phyloP scores from a whole-genome alignment of 1,140 invertebrate genomes.

The Cherax destructor region DNA sequence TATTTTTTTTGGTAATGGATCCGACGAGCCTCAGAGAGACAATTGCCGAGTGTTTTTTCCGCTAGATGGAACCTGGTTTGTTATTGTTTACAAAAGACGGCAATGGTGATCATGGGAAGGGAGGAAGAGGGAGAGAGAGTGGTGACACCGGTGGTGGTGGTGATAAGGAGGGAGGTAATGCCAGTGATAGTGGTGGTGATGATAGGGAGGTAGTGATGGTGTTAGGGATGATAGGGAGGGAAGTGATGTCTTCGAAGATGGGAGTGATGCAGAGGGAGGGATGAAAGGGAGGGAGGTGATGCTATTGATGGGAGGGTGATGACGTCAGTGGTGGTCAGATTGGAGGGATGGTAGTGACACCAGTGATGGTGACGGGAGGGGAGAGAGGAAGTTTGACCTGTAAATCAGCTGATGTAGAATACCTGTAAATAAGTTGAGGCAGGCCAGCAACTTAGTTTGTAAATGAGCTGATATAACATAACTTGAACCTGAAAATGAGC shows the following conservation, averaged over 20 bases:
- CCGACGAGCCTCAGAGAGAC: background rate
- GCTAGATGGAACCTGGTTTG: background rate
- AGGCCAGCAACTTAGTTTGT: no score
- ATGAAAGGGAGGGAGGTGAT: background rate
- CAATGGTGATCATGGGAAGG: background rate
- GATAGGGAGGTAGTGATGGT: background rate
- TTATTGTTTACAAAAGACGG: background rate
- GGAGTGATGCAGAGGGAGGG: background rate
- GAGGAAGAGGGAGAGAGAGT: conserved; percentile 13
- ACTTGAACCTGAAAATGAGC: no score
- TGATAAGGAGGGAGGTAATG: background rate
- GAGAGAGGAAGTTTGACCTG: no score
- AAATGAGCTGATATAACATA: no score
- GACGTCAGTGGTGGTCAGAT: no score
- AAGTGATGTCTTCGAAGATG: background rate
- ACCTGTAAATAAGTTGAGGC: no score
- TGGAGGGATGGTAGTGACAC: no score
- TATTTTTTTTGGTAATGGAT: background rate
- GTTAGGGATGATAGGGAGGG: background rate
- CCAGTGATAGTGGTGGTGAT: background rate
- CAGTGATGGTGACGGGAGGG: no score
- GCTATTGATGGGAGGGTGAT: no score
- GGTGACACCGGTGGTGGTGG: background rate
- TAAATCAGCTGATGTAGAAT: no score
- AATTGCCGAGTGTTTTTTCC: background rate